Evolutionary conservation across 2,113 vertebrate species (phyloP), one percentile per base, ranked within the genome.

Genomic region (Neodontobutis hainanensis): DNA sequence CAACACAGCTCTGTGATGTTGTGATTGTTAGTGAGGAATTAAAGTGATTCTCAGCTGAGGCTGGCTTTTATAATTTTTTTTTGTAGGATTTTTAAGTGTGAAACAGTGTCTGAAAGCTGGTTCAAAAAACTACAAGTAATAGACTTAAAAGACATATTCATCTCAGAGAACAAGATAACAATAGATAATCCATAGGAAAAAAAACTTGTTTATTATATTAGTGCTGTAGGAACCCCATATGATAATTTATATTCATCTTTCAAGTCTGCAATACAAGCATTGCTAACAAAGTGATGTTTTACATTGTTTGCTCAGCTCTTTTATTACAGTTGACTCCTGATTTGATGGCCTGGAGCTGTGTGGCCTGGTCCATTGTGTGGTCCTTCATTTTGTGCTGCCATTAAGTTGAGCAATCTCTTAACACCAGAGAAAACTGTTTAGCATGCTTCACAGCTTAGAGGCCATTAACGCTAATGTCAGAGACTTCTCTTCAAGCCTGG

Each of bases 401-500:
- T 58, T 34, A 65, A 62, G 52, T 53, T 38, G 40, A 64, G 8
- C 63, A 52, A 72, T 66, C 45, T 52, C 9, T 43, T 60, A 67
- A 40, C 50, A 55, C 45, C 50, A 36, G 48, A 47, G 49, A 14
- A 56, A 44, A 38, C 70, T 63, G 58, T 64, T 68, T 72, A 66
- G 66, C 57, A 59, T 72, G 67, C 68, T 60, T 46, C 16, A 61
- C 51, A 71, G 70, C 63, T 64, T 80, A 65, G 61, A 5, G 6
- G 57, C 65, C 68, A 85, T 86, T 81, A 86, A 61, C 14, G 11
- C 65, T 77, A 69, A 65, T 64, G 68, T 68, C 8, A 11, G 52
- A 65, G 71, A 74, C 82, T 66, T 34, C 49, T 82, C 50, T 75
- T 75, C 52, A 40, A 52, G 63, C 61, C 75, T 80, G 79, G 78